Percentiles rank a stretch among this genome's conserved stretches.
phyloP scores from a whole-genome alignment of 2,888 invertebrate species.

The Sphaerophoria rueppellii region DNA sequence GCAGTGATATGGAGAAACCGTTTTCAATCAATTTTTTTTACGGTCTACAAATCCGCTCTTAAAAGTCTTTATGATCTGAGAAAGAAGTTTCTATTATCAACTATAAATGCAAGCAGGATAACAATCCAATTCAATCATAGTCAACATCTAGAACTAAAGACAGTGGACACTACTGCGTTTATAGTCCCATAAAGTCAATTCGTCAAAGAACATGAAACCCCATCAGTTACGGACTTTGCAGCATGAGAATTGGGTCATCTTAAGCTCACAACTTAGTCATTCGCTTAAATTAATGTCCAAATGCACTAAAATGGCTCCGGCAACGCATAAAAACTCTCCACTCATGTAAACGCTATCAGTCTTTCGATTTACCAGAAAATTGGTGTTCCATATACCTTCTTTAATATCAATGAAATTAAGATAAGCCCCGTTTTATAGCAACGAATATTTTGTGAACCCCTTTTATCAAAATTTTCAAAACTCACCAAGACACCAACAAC shows the following conservation, averaged over 20 bases:
- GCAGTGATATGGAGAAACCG: too few relatives aligned
- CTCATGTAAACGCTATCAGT: not conserved
- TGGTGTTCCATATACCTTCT: slow-evolving; percentile 10
- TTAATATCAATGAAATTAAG: slow-evolving; percentile 22
- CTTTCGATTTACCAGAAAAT: not conserved
- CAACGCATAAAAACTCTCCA: slow-evolving; percentile 8
- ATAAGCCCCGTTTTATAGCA: not conserved
- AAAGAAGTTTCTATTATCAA: too few relatives aligned
- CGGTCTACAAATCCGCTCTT: too few relatives aligned
- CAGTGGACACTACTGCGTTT: too few relatives aligned
- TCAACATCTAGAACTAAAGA: too few relatives aligned
- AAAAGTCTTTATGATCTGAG: too few relatives aligned
- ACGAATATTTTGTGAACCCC: not conserved
- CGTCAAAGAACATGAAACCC: slow-evolving; percentile 16
- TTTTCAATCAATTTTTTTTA: too few relatives aligned
- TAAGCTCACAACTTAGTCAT: slow-evolving; percentile 21
- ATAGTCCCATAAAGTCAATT: slow-evolving; percentile 15
- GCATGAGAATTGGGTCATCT: slow-evolving; percentile 26
- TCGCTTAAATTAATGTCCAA: slow-evolving; percentile 2
- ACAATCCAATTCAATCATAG: too few relatives aligned
- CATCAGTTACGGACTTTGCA: slow-evolving; percentile 21
- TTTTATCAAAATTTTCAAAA: slow-evolving; percentile 20
- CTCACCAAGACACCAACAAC: not conserved
- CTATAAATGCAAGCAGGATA: too few relatives aligned
- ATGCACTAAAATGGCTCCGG: not conserved